phyloP scores from a whole-genome alignment of 2,113 vertebrate species.

The Xenus cinereus region DNA sequence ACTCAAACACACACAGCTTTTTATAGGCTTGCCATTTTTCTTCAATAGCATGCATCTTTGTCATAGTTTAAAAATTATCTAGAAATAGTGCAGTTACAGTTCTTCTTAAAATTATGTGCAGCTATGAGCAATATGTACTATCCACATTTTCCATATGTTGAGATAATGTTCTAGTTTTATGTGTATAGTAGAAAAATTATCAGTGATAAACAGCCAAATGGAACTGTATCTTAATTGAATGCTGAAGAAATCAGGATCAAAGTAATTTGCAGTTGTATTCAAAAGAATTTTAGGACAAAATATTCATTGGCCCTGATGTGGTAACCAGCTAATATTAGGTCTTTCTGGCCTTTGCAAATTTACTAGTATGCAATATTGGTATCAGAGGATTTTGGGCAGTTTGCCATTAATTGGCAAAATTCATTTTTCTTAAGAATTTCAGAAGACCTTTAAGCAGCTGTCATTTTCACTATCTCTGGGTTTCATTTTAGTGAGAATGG shows the following conservation, averaged over 20 bases:
- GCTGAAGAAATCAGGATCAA: not conserved
- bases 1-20: conserved; percentile 13
- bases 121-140: conserved; percentile 48
- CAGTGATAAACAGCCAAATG: not conserved
- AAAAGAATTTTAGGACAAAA: not conserved
- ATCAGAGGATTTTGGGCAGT: not conserved
- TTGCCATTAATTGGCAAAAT: not conserved
- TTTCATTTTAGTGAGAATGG: not conserved
- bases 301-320: not conserved
- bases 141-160: conserved; percentile 28
- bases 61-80: conserved; percentile 39
- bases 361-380: not conserved
- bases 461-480: not conserved
- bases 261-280: not conserved
- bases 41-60: conserved; percentile 35
- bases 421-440: not conserved
- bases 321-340: not conserved
- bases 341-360: not conserved
- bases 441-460: not conserved
- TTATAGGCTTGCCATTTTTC: conserved; percentile 52
- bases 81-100: conserved; percentile 41
- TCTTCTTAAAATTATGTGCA: conserved; percentile 19
- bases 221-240: not conserved
- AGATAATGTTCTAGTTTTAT: not conserved
- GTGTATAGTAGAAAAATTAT: not conserved